Evolutionary conservation across 1,140 invertebrate genomes (phyloP), one percentile per base, ranked within the genome.

Genomic region (Cardiocondyla obscurior): DNA sequence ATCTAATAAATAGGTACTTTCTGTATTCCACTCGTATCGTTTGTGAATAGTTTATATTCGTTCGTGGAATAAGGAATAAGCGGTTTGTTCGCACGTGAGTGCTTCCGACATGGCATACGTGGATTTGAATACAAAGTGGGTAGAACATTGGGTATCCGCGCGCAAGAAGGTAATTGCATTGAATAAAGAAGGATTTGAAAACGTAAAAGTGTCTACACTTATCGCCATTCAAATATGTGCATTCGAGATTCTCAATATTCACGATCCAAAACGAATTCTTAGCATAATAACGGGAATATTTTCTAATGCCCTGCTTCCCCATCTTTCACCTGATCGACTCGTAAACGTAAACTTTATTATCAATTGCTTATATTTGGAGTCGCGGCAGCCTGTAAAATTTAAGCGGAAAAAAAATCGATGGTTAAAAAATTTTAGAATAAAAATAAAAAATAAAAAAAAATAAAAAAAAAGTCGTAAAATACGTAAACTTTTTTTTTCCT

Each of bases 11-110:
- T 82, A 85, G 49, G 76, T 72, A 70, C 76, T 88, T 85, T 82
- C 85, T 81, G 84, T 82, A 87, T 88, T 79, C 85, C 58, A 14
- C 3, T 53, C 65, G 62, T 73, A 84, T 46, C 64, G 72, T 67
- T 76, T 51, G 62, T 82, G 83, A 88, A 88, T 88, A 88, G 86
- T 88, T 88, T 87, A 88, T 87, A 88, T 73, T 85, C 82, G 76
- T 81, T 67, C 19, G 70, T 62, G 85, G 86, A 87, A 87, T 88
- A 87, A 88, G 85, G 70, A 88, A 87, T 88, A 88, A 88, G 85
- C 85, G 77, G 83, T 88, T 85, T 82, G 73, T 87, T 87, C 83
- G 85, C 86, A 72, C 85, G 83, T 51, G 86, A 88, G 81, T 85
- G 83, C 85, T 64, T 85, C 65, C 82, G 77, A 87, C 84, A 88